These are phyloP conservation scores for Sialis fuliginosa DNA, from an alignment of 2,888 invertebrate species.

Conservation along the genomic window DNA sequence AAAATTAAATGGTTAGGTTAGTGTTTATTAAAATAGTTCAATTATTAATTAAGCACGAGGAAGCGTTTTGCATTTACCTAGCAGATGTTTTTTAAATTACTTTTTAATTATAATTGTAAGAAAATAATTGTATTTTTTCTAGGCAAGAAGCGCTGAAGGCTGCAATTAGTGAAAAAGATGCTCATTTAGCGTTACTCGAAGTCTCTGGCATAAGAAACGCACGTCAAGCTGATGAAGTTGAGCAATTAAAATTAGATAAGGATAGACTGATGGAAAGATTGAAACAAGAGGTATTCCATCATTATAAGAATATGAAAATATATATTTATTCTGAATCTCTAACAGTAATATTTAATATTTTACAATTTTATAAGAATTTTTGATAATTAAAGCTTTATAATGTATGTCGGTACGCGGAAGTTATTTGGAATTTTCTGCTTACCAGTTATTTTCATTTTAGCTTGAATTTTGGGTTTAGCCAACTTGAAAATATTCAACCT, in stretches of 20 bases:
- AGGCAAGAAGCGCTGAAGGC: conserved; percentile 74
- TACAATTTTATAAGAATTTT: no score
- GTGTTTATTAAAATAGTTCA: background rate
- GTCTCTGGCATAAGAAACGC: conserved; percentile 49
- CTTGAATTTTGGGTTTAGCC: no score
- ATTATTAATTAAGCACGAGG: no score
- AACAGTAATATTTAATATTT: no score
- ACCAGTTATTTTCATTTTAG: no score
- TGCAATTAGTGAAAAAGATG: conserved; percentile 75
- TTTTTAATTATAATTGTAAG: background rate
- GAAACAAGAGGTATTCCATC: conserved; percentile 40
- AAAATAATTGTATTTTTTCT: conserved; percentile 7
- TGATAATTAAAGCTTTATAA: no score
- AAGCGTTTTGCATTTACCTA: no score
- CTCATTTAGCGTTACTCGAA: conserved; percentile 68
- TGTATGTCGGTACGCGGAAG: no score
- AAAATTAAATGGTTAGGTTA: no score
- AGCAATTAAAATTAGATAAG: conserved; percentile 49
- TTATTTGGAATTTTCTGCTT: no score
- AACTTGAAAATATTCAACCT: no score
- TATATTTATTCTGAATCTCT: no score
- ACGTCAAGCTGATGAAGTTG: conserved; percentile 44
- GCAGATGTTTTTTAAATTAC: background rate
- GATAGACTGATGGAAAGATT: conserved; percentile 51
- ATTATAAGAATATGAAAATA: background rate